Evolutionary conservation across 2,113 vertebrate genomes (phyloP), one percentile per base, ranked within the genome.

Genomic region (Physeter macrocephalus): DNA sequence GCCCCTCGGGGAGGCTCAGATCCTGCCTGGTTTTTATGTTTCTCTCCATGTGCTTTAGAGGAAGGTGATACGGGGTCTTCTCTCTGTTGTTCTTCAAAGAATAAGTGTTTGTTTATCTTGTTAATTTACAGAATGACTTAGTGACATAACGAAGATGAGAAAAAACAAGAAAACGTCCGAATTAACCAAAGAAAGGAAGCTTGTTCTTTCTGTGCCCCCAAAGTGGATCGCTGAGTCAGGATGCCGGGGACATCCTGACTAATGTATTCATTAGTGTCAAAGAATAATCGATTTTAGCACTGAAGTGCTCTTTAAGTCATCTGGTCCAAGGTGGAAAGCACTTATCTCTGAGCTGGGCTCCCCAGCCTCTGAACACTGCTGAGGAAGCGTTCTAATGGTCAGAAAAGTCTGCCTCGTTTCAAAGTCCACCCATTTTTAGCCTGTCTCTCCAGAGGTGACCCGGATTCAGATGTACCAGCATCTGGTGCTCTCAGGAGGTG

Each of bases 1-100:
- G 5, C 20, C 29, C 23, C 21, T 1, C 0, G 4, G 18, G 3
- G 4, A 43, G 10, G 8, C 5, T 5, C 31, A 8, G 21, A 23
- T 6, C 15, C 18, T 27, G 25, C 3, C 18, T 0, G 0, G 34
- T 34, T 0, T 46, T 29, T 31, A 46, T 21, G 27, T 13, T 1
- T 66, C 69, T 46, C 31, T 66, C 12, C 13, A 8, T 18, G n/a
- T 0, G 1, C 21, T 54, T 18, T 11, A 49, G n/a, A 13, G 36
- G 52, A 52, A 62, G 27, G 11, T 13, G 43, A 64, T 4, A 6
- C 0, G 3, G 20, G 13, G 9, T 3, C 12, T 64, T 49, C 57
- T 59, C 46, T 89, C 34, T 21, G 1, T 52, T 25, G 17, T 3
- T 49, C 43, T 41, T 77, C 43, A 71, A 49, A 49, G 34, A 57